Conservation (phyloP, 2,888 invertebrate species). For the Tetrapedia diversipes region DNA sequence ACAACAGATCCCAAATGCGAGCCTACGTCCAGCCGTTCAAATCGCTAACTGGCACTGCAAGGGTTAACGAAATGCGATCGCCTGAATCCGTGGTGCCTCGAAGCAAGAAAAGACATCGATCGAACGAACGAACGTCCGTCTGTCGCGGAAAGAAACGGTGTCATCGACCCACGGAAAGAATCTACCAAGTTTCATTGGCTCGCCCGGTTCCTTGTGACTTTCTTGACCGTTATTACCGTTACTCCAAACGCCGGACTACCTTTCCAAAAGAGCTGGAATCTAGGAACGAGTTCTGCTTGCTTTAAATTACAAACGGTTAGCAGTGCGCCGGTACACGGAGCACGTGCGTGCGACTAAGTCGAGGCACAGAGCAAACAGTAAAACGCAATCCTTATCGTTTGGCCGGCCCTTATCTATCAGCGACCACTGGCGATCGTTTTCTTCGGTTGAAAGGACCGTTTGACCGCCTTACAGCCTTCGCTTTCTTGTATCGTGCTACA, state of each 20-base stretch:
- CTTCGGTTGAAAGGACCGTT: neutral
- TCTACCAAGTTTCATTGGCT: conserved; percentile 60
- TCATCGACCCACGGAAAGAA: conserved; percentile 66
- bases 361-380: neutral
- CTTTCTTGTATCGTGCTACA: neutral
- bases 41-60: too few species aligned
- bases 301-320: conserved; percentile 67
- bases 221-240: conserved; percentile 77
- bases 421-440: conserved; percentile 10
- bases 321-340: conserved; percentile 4
- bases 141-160: conserved; percentile 60
- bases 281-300: conserved; percentile 76
- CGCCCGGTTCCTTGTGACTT: conserved; percentile 64
- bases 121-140: conserved; percentile 18
- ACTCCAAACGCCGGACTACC: conserved; percentile 72
- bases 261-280: conserved; percentile 78
- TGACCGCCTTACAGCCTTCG: neutral
- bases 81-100: too few species aligned
- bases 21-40: too few species aligned
- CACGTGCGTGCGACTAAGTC: conserved; percentile 31
- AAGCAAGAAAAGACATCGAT: conserved; percentile 15
- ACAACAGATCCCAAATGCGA: too few species aligned
- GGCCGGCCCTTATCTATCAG: conserved; percentile 4
- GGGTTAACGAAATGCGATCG: too few species aligned
- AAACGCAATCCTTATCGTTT: conserved; percentile 21